Percentiles rank a stretch among this genome's conserved stretches.
Evolutionary conservation across 2,113 vertebrate genomes (phyloP).

Genomic region (Macaca nemestrina): DNA sequence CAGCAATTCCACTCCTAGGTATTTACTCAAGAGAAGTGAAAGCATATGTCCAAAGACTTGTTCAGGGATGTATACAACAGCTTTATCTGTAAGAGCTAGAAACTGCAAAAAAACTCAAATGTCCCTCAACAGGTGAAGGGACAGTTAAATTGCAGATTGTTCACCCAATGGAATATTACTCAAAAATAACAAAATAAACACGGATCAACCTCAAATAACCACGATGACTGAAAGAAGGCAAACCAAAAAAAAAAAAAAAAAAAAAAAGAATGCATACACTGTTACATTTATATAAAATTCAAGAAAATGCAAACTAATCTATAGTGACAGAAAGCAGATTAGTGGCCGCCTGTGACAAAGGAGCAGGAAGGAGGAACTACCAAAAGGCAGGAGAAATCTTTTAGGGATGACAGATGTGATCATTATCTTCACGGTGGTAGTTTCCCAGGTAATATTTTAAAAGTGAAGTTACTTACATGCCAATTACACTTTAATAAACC

Average conservation of each 20-base stretch:
- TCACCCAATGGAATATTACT: not conserved
- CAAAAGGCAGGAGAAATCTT: not conserved
- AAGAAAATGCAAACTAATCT: slow-evolving; percentile 28
- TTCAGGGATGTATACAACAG: not conserved
- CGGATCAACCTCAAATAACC: not conserved
- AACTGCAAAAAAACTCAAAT: not conserved
- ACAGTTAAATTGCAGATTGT: not conserved
- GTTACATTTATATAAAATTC: not conserved
- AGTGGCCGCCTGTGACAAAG: not conserved
- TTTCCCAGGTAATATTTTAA: not conserved
- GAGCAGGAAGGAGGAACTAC: not conserved
- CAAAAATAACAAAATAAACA: not conserved
- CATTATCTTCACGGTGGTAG: not conserved
- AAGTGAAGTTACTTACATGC: not conserved
- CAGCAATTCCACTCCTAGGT: not conserved
- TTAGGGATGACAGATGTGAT: not conserved
- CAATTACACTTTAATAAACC: not conserved
- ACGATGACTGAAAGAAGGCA: not conserved
- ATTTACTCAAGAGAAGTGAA: not conserved
- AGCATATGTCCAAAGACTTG: not conserved
- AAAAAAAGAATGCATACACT: too few species aligned
- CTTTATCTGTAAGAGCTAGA: not conserved
- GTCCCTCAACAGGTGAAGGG: not conserved
- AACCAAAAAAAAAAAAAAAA: not conserved
- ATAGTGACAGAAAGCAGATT: not conserved